phyloP scores from a whole-genome alignment of 2,888 invertebrate genomes.

The Synergus gifuensis region DNA sequence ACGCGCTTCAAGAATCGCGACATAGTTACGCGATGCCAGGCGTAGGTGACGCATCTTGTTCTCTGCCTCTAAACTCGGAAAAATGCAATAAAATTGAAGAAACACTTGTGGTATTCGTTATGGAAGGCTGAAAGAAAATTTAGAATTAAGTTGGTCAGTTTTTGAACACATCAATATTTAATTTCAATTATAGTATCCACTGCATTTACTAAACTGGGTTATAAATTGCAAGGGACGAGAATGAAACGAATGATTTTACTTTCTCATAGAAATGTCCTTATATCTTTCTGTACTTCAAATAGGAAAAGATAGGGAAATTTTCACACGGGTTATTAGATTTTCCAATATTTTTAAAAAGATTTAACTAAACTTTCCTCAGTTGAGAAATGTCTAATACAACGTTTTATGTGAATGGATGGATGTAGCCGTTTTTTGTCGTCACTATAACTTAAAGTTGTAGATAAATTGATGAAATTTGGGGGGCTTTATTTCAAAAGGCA shows the following conservation, averaged over 20 bases:
- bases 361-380: no score
- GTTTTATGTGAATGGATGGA: no score
- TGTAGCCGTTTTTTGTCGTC: no score
- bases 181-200: neutral
- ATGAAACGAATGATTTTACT: neutral
- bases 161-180: neutral
- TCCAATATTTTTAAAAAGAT: no score
- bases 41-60: slow-evolving; percentile 40
- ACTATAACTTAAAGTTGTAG: no score
- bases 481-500: no score
- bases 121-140: neutral
- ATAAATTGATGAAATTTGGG: no score
- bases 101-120: neutral
- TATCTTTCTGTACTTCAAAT: no score
- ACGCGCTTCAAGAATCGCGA: slow-evolving; percentile 44
- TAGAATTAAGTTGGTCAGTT: neutral
- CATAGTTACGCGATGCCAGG: slow-evolving; percentile 45
- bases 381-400: no score
- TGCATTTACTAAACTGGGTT: neutral
- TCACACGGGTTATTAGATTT: no score
- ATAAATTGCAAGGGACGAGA: neutral
- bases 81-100: neutral
- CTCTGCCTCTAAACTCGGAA: neutral
- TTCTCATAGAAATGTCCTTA: neutral
- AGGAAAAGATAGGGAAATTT: no score